Evolutionary conservation across 2,888 invertebrate genomes (phyloP), one percentile per base, ranked within the genome.

Genomic region (Sialis fuliginosa): DNA sequence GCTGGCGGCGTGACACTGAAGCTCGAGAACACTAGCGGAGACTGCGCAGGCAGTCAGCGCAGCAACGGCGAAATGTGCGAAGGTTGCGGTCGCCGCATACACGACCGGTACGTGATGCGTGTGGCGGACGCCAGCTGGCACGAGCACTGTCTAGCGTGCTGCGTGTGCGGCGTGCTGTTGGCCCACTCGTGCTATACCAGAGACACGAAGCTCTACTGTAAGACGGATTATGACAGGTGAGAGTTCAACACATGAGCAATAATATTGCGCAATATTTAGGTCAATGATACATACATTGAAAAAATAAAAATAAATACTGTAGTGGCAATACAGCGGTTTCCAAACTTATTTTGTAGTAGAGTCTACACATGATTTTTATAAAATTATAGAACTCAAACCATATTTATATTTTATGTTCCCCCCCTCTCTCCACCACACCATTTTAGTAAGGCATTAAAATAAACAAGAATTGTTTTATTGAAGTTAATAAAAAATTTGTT

Each of bases 71-170:
- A 90, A 66, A 79, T 85, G 60, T 97, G 96, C 69, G 90, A 91
- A 58, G 91, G 91, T 46, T 97, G 97, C 68, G 88, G 90, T 10
- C 86, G 86, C 62, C 87, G 89, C 67, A 97, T 97, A 59, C 81
- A 88, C 62, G 96, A 96, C 70, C 79, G 92, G 49, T 97, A 89
- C 70, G 76, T 96, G 59, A 87, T 95, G 82, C 77, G 92, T 60
- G 92, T 96, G 42, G 85, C 88, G 44, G 93, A 95, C 58, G 75
- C 89, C 49, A 89, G 88, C 60, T 97, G 93, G 86, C 97, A 97
- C 70, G 93, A 95, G 62, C 84, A 85, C 62, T 98, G 98, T 68
- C 78, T 98, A 52, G 82, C 86, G 58, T 98, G 98, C 70, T 83
- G 86, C 60, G 91, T 91, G 52, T 98, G 98, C 64, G 87, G 90